A percentile compares a stretch with the other conserved stretches of the same genome.
These are phyloP conservation scores for Laothoe populi DNA, from an alignment of 2,888 invertebrate species.

Conservation along the genomic window DNA sequence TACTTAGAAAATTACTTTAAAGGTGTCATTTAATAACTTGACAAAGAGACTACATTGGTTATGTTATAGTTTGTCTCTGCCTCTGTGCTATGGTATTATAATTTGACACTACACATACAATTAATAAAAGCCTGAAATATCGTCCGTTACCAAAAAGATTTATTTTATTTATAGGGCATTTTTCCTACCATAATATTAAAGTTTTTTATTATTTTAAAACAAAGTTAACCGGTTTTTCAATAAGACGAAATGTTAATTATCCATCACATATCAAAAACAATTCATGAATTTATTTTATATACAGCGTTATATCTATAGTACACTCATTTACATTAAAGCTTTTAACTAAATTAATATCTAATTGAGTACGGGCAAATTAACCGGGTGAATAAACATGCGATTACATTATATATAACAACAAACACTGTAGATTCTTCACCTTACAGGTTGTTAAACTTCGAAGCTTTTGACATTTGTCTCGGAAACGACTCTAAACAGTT, in stretches of 20 bases:
- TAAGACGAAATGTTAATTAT: not conserved
- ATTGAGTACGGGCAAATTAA: conserved; percentile 43
- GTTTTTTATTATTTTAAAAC: not conserved
- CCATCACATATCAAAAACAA: not conserved
- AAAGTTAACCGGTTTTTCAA: not conserved
- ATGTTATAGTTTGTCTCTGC: conserved; percentile 1
- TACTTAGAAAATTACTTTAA: not conserved
- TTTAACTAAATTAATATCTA: conserved; percentile 49
- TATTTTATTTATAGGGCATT: not conserved
- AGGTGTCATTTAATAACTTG: conserved; percentile 4
- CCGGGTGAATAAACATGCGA: conserved; percentile 43
- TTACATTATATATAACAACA: conserved; percentile 18
- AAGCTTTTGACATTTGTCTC: not conserved
- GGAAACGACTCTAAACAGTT: not conserved
- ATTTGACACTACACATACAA: conserved; percentile 1
- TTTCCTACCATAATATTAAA: not conserved
- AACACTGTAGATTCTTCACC: not conserved
- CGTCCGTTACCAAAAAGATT: not conserved
- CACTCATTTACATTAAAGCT: conserved; percentile 44
- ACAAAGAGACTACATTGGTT: not conserved
- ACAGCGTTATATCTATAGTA: not conserved
- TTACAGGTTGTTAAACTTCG: too few species aligned
- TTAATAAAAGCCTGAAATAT: not conserved
- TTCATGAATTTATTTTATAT: not conserved
- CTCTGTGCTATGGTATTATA: not conserved